Evolutionary conservation across 2,797 vertebrate species (phyloP).

Genomic region (Manis pentadactyla): DNA sequence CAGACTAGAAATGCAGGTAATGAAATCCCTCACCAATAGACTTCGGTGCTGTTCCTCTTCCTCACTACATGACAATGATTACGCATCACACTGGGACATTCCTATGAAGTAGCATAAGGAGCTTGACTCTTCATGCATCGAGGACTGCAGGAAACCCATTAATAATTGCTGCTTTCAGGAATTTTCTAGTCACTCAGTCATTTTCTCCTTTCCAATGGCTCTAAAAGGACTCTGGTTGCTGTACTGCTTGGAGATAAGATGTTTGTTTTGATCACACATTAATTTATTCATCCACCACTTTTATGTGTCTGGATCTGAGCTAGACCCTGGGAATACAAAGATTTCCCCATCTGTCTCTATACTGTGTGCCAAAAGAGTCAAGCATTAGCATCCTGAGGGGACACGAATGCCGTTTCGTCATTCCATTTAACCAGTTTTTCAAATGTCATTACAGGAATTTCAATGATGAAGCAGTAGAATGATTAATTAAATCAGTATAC

Average conservation of each 20-base stretch:
- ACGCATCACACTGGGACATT: not conserved
- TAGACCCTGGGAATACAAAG: not conserved
- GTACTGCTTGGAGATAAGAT: not conserved
- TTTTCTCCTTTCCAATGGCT: not conserved
- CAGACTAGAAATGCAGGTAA: not conserved
- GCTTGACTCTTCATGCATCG: not conserved
- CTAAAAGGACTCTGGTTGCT: not conserved
- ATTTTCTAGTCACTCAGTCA: not conserved
- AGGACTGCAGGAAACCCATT: not conserved
- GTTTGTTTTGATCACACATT: not conserved
- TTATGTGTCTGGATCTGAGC: not conserved
- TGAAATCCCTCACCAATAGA: too few species aligned
- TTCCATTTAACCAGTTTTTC: not conserved
- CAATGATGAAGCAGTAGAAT: not conserved
- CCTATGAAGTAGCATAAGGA: not conserved
- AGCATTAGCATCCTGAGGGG: not conserved
- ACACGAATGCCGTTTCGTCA: not conserved
- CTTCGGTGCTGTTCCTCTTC: not conserved
- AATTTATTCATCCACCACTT: not conserved
- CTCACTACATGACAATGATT: not conserved
- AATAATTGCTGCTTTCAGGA: not conserved
- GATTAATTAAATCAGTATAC: not conserved
- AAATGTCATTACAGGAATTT: slow-evolving; percentile 11
- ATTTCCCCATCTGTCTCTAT: not conserved
- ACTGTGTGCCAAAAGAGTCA: not conserved